Conservation (phyloP, 2,113 vertebrate genomes). For the Phrynocephalus versicolor region DNA sequence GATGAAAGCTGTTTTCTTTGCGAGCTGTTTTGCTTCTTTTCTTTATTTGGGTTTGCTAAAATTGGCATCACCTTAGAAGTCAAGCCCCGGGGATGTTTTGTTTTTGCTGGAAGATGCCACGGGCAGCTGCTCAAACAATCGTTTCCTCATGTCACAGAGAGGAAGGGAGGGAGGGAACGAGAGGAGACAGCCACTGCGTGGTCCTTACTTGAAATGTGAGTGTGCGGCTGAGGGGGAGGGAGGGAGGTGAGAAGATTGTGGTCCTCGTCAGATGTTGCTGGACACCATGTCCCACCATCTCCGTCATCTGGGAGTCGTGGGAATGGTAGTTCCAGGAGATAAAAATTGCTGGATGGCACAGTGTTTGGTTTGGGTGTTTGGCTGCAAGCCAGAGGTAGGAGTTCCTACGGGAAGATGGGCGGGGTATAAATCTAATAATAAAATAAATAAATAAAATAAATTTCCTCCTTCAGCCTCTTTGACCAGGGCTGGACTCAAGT, state of each 20-base stretch:
- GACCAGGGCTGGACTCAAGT: too few species aligned
- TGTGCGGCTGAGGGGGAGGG: too few species aligned
- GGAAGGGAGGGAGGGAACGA: background rate
- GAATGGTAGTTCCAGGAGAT: background rate
- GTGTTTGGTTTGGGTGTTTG: too few species aligned
- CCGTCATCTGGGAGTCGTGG: background rate
- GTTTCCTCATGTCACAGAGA: background rate
- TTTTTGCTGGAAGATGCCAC: rapidly evolving
- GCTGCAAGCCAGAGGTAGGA: too few species aligned
- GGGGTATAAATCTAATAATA: too few species aligned
- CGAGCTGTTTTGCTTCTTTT: conserved; percentile 8
- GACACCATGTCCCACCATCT: background rate
- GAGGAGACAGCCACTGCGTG: background rate
- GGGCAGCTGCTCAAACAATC: background rate
- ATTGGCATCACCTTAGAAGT: rapidly evolving
- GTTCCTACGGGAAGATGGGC: too few species aligned
- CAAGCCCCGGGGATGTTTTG: background rate
- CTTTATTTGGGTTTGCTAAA: conserved; percentile 20
- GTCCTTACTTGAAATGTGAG: background rate
- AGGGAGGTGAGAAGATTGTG: background rate
- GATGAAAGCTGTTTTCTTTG: background rate
- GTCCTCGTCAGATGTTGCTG: background rate
- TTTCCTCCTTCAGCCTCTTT: too few species aligned
- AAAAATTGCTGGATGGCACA: too few species aligned
- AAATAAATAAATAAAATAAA: too few species aligned